phyloP scores from a whole-genome alignment of 2,888 invertebrate species.

The Ormyrus thymus region DNA sequence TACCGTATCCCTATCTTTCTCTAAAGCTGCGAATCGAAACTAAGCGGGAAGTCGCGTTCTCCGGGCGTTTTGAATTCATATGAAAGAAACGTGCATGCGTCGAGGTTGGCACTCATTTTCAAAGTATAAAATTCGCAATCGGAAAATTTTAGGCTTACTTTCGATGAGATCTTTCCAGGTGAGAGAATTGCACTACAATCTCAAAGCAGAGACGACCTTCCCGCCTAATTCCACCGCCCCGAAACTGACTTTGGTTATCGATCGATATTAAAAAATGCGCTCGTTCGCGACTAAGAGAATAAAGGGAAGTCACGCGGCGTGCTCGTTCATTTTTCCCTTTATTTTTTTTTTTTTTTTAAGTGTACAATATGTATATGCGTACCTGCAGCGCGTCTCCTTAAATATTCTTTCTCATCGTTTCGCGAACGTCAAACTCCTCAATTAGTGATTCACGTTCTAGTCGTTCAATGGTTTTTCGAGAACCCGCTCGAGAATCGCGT shows the following conservation, averaged over 20 bases:
- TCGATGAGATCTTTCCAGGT: neutral
- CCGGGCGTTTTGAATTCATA: too few relatives aligned
- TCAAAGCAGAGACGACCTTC: constrained; percentile 21
- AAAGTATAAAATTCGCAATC: constrained; percentile 7
- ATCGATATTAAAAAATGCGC: too few relatives aligned
- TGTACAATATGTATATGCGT: constrained; percentile 37
- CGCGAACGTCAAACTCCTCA: neutral
- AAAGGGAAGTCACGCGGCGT: constrained; percentile 34
- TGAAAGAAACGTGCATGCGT: neutral
- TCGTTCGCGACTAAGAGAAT: neutral
- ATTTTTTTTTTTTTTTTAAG: neutral
- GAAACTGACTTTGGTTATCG: too few relatives aligned
- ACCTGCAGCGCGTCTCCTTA: neutral
- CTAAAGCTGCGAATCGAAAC: constrained; percentile 23
- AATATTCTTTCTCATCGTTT: neutral
- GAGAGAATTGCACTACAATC: neutral
- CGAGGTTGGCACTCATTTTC: constrained; percentile 41
- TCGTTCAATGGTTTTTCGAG: neutral
- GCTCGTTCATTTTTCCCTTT: constrained; percentile 22
- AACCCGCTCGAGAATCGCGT: constrained; percentile 20
- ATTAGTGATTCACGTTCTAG: constrained; percentile 10
- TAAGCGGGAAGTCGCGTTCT: constrained; percentile 24
- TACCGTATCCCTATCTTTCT: neutral
- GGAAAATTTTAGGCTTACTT: neutral
- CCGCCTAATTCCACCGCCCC: constrained; percentile 12